Evolutionary conservation across 2,888 invertebrate genomes (phyloP).

Genomic region (Cryptophagus acutangulus): DNA sequence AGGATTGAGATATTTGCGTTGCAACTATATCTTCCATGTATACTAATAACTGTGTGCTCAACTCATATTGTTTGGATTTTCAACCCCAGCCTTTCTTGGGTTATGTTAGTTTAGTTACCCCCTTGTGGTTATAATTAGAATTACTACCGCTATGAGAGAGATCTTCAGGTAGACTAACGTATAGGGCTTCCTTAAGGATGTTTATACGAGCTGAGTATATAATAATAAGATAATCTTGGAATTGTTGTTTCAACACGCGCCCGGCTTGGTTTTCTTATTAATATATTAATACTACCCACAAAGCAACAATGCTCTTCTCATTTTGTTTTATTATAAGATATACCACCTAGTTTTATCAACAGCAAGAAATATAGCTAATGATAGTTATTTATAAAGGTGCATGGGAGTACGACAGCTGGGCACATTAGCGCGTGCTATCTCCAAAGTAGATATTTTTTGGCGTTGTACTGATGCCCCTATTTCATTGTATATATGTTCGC

Average conservation of each 20-base stretch:
- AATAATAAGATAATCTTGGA: constrained; percentile 8
- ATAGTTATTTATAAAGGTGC: constrained; percentile 46
- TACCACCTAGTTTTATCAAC: not conserved
- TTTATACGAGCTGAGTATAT: constrained; percentile 23
- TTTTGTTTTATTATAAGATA: constrained; percentile 4
- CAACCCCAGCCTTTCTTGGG: constrained; percentile 26
- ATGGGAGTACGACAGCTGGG: constrained; percentile 43
- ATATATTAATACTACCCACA: too few species aligned
- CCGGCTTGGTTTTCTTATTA: too few species aligned
- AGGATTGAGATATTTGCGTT: constrained; percentile 33
- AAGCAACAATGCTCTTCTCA: too few species aligned
- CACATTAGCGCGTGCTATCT: constrained; percentile 44
- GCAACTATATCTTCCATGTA: constrained; percentile 24
- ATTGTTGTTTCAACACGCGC: too few species aligned
- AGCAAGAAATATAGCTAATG: constrained; percentile 36
- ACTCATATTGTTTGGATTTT: constrained; percentile 32
- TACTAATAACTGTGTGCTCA: constrained; percentile 25
- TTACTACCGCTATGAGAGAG: constrained; percentile 30
- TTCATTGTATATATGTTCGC: constrained; percentile 21
- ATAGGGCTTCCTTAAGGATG: constrained; percentile 34
- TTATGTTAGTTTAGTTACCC: constrained; percentile 31
- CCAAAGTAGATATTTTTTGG: constrained; percentile 33
- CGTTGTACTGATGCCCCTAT: constrained; percentile 25
- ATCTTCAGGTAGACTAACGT: constrained; percentile 34
- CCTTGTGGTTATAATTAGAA: constrained; percentile 32